phyloP scores from a whole-genome alignment of 2,888 invertebrate genomes.

The Erebia aethiops region DNA sequence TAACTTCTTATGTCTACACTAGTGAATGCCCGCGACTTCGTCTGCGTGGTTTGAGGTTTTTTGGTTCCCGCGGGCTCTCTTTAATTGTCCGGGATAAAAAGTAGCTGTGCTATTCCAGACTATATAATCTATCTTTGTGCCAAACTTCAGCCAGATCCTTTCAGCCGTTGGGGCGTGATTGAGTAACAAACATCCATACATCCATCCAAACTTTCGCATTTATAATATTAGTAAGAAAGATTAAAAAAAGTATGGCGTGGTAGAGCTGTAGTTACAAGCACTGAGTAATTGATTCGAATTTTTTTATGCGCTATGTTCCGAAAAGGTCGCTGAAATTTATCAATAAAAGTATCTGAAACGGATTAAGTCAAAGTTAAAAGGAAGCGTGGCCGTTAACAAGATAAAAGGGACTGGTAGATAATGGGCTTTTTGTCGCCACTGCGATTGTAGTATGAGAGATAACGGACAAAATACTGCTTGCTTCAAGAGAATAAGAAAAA shows the following conservation, averaged over 20 bases:
- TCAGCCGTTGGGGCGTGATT: no score
- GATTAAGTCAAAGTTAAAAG: constrained; percentile 66
- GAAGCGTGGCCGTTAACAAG: constrained; percentile 65
- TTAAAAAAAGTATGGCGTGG: constrained; percentile 9
- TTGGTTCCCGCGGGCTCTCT: no score
- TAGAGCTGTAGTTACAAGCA: constrained; percentile 3
- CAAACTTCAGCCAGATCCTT: no score
- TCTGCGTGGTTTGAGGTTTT: no score
- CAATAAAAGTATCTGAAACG: constrained; percentile 43
- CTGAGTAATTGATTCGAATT: constrained; percentile 31
- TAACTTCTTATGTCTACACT: neutral
- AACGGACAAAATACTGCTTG: neutral
- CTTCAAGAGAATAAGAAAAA: no score
- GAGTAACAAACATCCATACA: no score
- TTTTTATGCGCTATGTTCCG: constrained; percentile 30
- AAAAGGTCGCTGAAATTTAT: constrained; percentile 37
- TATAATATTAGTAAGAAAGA: no score
- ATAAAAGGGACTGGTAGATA: constrained; percentile 66
- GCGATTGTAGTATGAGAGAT: constrained; percentile 51
- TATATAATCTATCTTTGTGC: no score
- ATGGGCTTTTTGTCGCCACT: constrained; percentile 69
- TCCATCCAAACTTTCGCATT: no score
- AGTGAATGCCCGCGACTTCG: no score
- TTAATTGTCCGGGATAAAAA: no score
- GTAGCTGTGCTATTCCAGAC: no score